Conservation (phyloP, 1,140 invertebrate species). For the Drosophila kanapiae region DNA sequence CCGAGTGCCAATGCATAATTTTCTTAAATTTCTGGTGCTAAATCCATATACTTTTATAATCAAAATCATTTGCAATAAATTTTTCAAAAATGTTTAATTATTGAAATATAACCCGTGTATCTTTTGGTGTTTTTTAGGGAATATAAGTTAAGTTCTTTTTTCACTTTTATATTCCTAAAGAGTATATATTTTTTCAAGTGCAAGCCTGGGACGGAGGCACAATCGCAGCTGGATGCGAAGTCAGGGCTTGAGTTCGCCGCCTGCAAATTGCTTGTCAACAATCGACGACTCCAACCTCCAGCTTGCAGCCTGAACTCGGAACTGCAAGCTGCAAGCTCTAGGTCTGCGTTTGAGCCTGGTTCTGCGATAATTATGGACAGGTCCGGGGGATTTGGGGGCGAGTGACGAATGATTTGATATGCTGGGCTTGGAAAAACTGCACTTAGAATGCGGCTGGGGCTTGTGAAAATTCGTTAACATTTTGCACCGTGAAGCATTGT, state of each 20-base stretch:
- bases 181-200: conserved; percentile 16
- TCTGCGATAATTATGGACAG: conserved; percentile 60
- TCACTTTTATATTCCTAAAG: neutral
- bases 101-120: neutral
- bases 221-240: conserved; percentile 45
- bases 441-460: conserved; percentile 68
- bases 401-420: conserved; percentile 76
- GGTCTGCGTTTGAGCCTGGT: conserved; percentile 12
- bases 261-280: conserved; percentile 79
- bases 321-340: conserved; percentile 14
- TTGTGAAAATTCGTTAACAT: conserved; percentile 79
- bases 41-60: neutral
- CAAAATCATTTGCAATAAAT: neutral
- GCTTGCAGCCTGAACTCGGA: neutral
- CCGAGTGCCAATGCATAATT: neutral
- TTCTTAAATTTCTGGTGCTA: neutral
- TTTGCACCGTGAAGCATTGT: conserved; percentile 78
- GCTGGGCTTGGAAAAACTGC: conserved; percentile 70
- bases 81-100: neutral
- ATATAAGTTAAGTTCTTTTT: too few species aligned
- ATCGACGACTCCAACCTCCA: conserved; percentile 50
- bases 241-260: conserved; percentile 42
- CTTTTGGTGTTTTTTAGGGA: neutral
- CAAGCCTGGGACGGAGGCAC: conserved; percentile 8
- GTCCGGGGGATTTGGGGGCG: conserved; percentile 18